A percentile compares a stretch with the other conserved stretches of the same genome.
phyloP scores from a whole-genome alignment of 2,797 vertebrate species.

The Momotus momota region DNA sequence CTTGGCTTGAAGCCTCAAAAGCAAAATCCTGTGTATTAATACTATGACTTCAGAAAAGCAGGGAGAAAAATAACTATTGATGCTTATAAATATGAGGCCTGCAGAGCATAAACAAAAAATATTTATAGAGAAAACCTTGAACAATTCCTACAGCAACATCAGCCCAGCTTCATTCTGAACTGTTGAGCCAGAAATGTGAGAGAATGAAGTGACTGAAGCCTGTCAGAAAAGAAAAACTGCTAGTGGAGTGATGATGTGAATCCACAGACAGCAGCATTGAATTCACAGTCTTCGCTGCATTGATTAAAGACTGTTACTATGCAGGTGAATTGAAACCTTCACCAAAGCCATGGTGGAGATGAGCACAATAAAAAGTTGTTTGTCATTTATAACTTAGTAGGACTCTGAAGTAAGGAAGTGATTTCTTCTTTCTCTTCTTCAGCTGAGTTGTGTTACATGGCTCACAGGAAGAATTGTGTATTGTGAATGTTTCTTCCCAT shows the following conservation, averaged over 20 bases:
- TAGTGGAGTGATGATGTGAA: constrained; percentile 31
- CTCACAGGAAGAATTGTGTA: background rate
- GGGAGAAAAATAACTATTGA: constrained; percentile 48
- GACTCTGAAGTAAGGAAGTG: background rate
- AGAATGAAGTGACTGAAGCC: constrained; percentile 73
- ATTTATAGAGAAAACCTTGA: constrained; percentile 67
- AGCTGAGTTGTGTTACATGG: background rate
- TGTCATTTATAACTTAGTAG: background rate
- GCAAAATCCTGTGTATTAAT: constrained; percentile 45
- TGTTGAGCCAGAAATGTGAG: constrained; percentile 61
- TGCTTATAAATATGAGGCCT: constrained; percentile 58
- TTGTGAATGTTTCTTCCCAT: background rate
- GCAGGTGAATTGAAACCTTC: constrained; percentile 46
- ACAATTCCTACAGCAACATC: constrained; percentile 38
- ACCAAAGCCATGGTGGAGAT: constrained; percentile 1
- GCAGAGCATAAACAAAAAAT: constrained; percentile 32
- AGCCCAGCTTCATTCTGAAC: constrained; percentile 46
- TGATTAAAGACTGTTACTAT: constrained; percentile 55
- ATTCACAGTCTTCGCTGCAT: background rate
- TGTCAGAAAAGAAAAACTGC: constrained; percentile 63
- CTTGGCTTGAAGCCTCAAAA: constrained; percentile 42
- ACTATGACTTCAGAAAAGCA: constrained; percentile 17
- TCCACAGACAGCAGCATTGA: background rate
- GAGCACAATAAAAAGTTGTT: constrained; percentile 10
- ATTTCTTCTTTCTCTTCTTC: background rate